Evolutionary conservation across 2,888 invertebrate species (phyloP), one percentile per base, ranked within the genome.

Genomic region (Scaeva pyrastri): DNA sequence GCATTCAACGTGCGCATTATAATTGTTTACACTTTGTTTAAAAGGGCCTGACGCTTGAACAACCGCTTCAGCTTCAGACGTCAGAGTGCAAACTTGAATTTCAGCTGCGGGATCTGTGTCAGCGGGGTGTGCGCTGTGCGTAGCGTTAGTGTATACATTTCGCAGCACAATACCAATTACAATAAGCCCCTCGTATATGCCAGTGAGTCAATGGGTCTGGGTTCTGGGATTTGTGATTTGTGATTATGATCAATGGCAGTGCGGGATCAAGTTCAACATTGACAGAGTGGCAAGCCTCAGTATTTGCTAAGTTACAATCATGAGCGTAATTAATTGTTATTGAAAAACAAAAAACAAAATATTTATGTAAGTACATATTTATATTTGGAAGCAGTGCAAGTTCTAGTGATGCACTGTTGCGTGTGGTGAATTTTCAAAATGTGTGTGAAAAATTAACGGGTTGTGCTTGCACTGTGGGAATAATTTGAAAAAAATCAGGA

Each of bases 151-250:
- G 39, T 41, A 52, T 26, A 70, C 31, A 43, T 60, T 68, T 16
- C 41, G 55, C 55, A 55, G 75, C 52, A 55, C 43, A 68, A 68
- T 52, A 68, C 50, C 68, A 68, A 68, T 52, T 52, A 68, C 31
- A 52, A 52, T 52, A 68, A 68, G 39, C 68, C 68, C 39, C 68
- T 68, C 68, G 52, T 68, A 68, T 68, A 68, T 39, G 68, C 50
- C 85, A 86, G 62, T 86, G 77, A 82, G 86, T 86, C 86, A 86
- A 86, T 81, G 77, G 86, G 86, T 86, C 77, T 80, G n/a, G 71
- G 70, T n/a, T n/a, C n/a, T n/a, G n/a, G 77, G 86, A 81, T 86
- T 74, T 81, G n/a, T 66, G 70, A 74, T 71, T 77, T 73, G 62
- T 76, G 85, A 81, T 70, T 68, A 82, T 86, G 86, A 86, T 86